These are phyloP conservation scores for Griposia aprilina DNA, from an alignment of 2,888 invertebrate genomes.

Conservation along the genomic window DNA sequence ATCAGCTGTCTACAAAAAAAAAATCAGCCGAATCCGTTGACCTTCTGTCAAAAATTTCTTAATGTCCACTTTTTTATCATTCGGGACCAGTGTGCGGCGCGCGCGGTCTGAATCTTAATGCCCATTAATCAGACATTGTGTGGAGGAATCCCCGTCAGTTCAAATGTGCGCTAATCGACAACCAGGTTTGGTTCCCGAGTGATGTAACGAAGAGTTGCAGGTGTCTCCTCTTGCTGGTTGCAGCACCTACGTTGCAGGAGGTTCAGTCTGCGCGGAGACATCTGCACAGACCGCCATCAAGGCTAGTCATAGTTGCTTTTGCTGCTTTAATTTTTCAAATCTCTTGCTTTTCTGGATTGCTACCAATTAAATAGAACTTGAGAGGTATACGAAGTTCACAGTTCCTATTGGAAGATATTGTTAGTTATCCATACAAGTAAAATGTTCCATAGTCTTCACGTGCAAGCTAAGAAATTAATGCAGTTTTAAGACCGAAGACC, in stretches of 20 bases:
- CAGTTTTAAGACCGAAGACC: slow-evolving; percentile 41
- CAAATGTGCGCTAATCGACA: slow-evolving; percentile 53
- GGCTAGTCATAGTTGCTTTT: neutral
- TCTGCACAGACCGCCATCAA: neutral
- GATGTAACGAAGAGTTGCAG: neutral
- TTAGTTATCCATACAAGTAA: neutral
- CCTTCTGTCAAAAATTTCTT: too few relatives aligned
- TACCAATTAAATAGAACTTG: neutral
- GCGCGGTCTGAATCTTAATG: slow-evolving; percentile 76
- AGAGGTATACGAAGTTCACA: too few relatives aligned
- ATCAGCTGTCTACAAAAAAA: too few relatives aligned
- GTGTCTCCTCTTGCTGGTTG: slow-evolving; percentile 11
- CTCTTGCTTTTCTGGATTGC: neutral
- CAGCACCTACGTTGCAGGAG: neutral
- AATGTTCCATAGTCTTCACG: neutral
- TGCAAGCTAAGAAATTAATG: slow-evolving; percentile 10
- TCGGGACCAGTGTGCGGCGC: too few relatives aligned
- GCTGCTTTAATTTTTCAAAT: neutral
- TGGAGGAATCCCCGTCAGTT: slow-evolving; percentile 63
- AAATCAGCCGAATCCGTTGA: too few relatives aligned
- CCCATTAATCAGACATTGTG: slow-evolving; percentile 76
- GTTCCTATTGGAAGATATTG: neutral
- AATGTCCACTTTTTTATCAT: too few relatives aligned
- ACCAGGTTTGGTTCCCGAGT: slow-evolving; percentile 47
- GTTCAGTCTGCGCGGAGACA: neutral